Conservation (phyloP, 2,797 vertebrate genomes). For the Falco biarmicus region DNA sequence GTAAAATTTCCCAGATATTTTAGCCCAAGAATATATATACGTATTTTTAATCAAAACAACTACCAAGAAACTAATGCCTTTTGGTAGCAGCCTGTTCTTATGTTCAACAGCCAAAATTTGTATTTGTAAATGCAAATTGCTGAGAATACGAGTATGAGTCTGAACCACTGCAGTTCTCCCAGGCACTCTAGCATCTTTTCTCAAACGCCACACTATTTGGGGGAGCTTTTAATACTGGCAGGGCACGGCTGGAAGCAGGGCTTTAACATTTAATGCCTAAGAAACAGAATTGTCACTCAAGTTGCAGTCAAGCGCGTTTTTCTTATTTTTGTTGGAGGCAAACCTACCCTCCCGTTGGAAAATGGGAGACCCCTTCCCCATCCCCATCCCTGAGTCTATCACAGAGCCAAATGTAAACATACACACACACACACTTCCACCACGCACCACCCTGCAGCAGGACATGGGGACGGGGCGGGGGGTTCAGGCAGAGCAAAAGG, state of each 20-base stretch:
- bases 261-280: constrained; percentile 36
- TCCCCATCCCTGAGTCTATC: neutral
- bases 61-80: neutral
- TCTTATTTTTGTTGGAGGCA: neutral
- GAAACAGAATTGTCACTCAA: constrained; percentile 43
- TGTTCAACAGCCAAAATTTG: neutral
- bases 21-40: neutral
- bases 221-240: neutral
- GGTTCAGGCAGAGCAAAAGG: neutral
- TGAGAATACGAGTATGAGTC: neutral
- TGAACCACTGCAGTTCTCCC: constrained; percentile 29
- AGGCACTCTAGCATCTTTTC: constrained; percentile 5
- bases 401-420: constrained; percentile 62
- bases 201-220: neutral
- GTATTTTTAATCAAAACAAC: neutral
- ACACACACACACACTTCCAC: neutral
- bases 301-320: neutral
- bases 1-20: neutral
- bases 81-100: neutral
- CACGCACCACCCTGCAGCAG: constrained; percentile 47
- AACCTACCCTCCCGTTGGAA: neutral
- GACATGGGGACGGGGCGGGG: neutral
- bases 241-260: constrained; percentile 5
- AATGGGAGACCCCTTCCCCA: constrained; percentile 45
- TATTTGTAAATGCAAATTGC: constrained; percentile 15